Evolutionary conservation across 2,113 vertebrate species (phyloP), one percentile per base, ranked within the genome.

Genomic region (Ailurus styani): DNA sequence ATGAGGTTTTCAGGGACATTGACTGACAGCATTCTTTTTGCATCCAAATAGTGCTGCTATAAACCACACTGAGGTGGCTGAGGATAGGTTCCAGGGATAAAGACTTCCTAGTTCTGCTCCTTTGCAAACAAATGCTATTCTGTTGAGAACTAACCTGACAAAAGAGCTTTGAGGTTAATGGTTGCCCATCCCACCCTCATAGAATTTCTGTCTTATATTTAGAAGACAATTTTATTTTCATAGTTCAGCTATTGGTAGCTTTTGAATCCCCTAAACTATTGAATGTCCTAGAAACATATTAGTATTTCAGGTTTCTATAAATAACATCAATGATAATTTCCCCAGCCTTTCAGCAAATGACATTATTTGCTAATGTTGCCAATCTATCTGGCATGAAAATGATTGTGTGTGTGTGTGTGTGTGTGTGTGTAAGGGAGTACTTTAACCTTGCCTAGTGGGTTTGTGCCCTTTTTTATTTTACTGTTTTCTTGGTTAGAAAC

Each of bases 271-370:
- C 40, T 34, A 75, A 81, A 97, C 45, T 90, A 57, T 90, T 95
- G 86, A 83, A 94, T 90, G 95, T 86, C 66, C 82, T 93, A 40
- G 86, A 66, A 97, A 95, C 3, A 2, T 66, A 66, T 73, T 72
- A 89, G n/a, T 34, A 2, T 95, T 96, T 96, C 82, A 96, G 87
- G 34, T 77, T 96, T 97, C 97, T 97, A n/a, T 96, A 95, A 98
- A 96, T 62, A 55, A 57, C 40, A 34, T 94, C 90, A 90, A 31
- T 79, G 79, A 75, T 87, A 94, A 40, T 82, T 97, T 96, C 13
- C 64, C 42, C 25, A 92, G 31, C 91, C 17, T 93, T 97, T 93
- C 85, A 91, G 84, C 78, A 96, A 23, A n/a, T 96, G 55, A 85
- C 8, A 34, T 90, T 98, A 96, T 91, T 97, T 97, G 96, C 82